These are phyloP conservation scores for Polyommatus icarus DNA, from an alignment of 2,888 invertebrate genomes.

Conservation along the genomic window DNA sequence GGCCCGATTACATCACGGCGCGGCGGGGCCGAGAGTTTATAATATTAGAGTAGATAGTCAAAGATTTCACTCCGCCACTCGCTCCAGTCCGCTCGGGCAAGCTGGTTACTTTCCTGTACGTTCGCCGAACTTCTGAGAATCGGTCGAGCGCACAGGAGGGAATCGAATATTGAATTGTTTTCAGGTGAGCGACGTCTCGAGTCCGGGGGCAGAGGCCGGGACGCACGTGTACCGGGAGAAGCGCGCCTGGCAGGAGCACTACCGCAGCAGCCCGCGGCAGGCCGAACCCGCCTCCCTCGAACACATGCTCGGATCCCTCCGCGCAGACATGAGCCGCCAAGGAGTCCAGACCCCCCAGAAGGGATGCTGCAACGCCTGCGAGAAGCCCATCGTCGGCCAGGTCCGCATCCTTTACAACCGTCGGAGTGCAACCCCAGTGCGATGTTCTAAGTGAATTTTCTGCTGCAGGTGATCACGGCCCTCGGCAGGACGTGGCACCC, in stretches of 20 bases:
- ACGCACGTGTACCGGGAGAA: slow-evolving; percentile 84
- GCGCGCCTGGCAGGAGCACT: slow-evolving; percentile 77
- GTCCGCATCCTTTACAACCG: slow-evolving; percentile 55
- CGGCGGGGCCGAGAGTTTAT: slow-evolving; percentile 75
- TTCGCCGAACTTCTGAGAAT: slow-evolving; percentile 40
- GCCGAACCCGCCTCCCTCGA: slow-evolving; percentile 82
- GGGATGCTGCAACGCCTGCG: slow-evolving; percentile 99
- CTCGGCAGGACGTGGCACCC: slow-evolving; percentile 99
- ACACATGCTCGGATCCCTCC: slow-evolving; percentile 95
- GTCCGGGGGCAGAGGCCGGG: slow-evolving; percentile 65
- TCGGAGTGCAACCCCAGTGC: slow-evolving; percentile 36
- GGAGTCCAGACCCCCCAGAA: slow-evolving; percentile 99
- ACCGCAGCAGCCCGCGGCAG: slow-evolving; percentile 77
- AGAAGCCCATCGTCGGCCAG: slow-evolving; percentile 99
- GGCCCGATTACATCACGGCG: slow-evolving; percentile 74
- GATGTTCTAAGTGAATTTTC: slow-evolving; percentile 33
- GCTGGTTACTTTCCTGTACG: slow-evolving; percentile 66
- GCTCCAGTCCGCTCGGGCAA: slow-evolving; percentile 65
- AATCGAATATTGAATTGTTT: slow-evolving; percentile 26
- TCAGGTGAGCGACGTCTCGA: slow-evolving; percentile 64
- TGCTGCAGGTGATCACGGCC: slow-evolving; percentile 90
- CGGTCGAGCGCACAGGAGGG: slow-evolving; percentile 2
- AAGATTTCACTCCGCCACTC: slow-evolving; percentile 77
- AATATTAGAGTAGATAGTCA: slow-evolving; percentile 79
- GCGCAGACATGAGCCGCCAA: slow-evolving; percentile 99